Evolutionary conservation across 2,797 vertebrate genomes (phyloP), one percentile per base, ranked within the genome.

Genomic region (Valencia hispanica): DNA sequence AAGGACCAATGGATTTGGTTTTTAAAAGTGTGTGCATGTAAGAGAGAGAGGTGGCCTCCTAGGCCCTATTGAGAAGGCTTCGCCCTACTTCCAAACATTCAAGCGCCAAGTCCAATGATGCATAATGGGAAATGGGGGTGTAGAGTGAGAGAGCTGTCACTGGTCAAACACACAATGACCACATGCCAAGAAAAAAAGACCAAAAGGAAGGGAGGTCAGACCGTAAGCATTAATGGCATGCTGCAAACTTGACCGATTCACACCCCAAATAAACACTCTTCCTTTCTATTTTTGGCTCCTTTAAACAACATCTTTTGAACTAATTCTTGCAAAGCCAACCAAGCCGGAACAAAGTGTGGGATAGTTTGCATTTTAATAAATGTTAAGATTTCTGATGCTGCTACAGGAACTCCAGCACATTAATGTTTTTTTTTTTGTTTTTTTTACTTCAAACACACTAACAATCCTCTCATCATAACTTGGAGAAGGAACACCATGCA

Each of bases 51-150:
- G 51, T 89, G 80, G 80, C 81, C 84, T 78, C 86, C 82, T 61
- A n/a, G 68, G 72, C 8, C 63, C 87, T 68, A 81, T 87, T 91
- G 81, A 92, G 75, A 82, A 80, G 73, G 79, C 82, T 83, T 90
- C 86, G 80, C 83, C 70, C 79, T 85, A 80, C 81, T 85, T 87
- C 82, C 81, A 92, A 89, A 90, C 85, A 83, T 81, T 86, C 79
- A 82, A 73, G 79, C 72, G n/a, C 45, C 61, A 84, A 81, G 73
- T 77, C 84, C 80, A 85, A 17, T 78, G 78, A 79, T 68, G 74
- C 81, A 89, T 78, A 91, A 87, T 73, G 69, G 74, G 20, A 14
- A 39, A 10, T 36, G 84, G 83, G 87, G 74, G 84, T 59, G 53
- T 74, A 72, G 59, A 32, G 73, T 7, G 20, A 75, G 75, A 74